Conservation (phyloP, 2,888 invertebrate species). For the Esperia sulphurella region DNA sequence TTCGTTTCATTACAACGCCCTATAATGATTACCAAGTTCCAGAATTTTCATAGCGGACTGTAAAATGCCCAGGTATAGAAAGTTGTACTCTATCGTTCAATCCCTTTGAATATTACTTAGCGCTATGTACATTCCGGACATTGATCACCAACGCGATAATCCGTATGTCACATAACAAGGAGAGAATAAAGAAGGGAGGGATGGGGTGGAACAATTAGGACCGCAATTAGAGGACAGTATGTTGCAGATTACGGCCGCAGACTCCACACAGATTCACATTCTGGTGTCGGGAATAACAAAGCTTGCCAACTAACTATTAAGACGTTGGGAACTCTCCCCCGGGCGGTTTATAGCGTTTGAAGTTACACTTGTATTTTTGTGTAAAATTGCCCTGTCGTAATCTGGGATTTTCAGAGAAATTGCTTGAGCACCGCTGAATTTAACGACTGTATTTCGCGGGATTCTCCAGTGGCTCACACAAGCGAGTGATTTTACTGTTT, state of each 20-base stretch:
- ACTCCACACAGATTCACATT: conserved; percentile 60
- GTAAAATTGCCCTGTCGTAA: conserved; percentile 28
- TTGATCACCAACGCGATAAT: not conserved
- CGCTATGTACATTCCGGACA: no score
- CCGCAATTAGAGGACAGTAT: conserved; percentile 78
- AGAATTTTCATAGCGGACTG: no score
- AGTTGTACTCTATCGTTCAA: no score
- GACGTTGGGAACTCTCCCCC: conserved; percentile 45
- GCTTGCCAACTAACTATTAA: conserved; percentile 74
- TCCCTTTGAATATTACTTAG: no score
- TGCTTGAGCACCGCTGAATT: conserved; percentile 1
- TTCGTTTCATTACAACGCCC: no score
- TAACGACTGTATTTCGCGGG: not conserved
- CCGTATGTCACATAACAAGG: conserved; percentile 29
- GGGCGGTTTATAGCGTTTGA: conserved; percentile 16
- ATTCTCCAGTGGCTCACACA: not conserved
- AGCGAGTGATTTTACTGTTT: no score
- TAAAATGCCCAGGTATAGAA: no score
- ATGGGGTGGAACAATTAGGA: conserved; percentile 64
- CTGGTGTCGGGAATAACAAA: conserved; percentile 59
- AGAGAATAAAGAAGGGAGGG: conserved; percentile 48
- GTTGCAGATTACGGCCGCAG: conserved; percentile 71
- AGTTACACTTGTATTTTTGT: conserved; percentile 41
- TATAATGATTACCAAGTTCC: no score
- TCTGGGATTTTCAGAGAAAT: conserved; percentile 20